Conservation (phyloP, 2,113 vertebrate genomes). For the Alouatta palliata region DNA sequence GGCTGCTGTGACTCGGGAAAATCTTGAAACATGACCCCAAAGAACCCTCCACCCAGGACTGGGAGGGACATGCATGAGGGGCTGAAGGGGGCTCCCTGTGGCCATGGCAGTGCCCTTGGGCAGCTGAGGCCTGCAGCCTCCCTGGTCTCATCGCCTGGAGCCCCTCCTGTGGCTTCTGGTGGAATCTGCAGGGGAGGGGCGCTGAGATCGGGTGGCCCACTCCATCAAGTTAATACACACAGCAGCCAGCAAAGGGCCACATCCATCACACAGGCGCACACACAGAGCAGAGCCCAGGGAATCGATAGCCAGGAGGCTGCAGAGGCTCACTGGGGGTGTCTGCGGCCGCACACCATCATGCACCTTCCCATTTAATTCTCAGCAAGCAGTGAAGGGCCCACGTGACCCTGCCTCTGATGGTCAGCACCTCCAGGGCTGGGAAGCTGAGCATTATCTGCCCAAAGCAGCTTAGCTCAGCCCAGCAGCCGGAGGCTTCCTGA, state of each 20-base stretch:
- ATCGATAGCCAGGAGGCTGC: accelerated
- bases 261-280: accelerated
- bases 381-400: accelerated
- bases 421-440: accelerated
- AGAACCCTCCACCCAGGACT: accelerated
- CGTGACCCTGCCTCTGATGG: accelerated
- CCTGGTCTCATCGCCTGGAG: neutral
- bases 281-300: neutral
- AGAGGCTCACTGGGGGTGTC: accelerated
- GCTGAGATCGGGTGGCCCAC: neutral
- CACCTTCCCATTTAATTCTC: accelerated
- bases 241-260: neutral
- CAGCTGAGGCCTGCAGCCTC: neutral
- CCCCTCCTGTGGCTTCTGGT: neutral
- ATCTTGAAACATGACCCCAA: accelerated
- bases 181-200: neutral
- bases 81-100: accelerated
- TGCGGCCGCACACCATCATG: accelerated
- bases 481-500: neutral
- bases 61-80: accelerated
- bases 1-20: neutral
- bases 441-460: no score
- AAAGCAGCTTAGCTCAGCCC: accelerated
- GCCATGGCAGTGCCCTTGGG: accelerated
- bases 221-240: neutral